Base-by-base conservation (phyloP, 2,888 invertebrate species). In the Lasioglossum zephyrum region DNA sequence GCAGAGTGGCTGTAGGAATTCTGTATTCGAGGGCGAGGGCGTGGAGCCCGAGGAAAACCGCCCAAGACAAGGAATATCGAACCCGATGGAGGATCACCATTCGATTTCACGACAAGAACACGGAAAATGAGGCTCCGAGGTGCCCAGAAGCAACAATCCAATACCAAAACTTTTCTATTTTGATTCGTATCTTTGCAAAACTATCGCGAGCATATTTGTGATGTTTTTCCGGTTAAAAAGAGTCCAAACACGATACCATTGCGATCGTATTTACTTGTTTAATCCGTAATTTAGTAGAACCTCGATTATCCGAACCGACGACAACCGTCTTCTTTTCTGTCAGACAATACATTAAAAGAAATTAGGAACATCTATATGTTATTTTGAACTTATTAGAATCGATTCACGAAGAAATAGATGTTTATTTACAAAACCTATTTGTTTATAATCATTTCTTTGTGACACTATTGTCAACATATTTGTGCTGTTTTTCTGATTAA, bases 1-100 rank as follows among this genome's bases (percentile, higher is more conserved):
- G 69, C 69, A 39, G 69, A 36, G 36, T 11, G 39, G 39, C 69
- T 69, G 36, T 41, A 11, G 69, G 69, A 69, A 69, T 69, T 69
- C 69, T 69, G 39, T 69, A 69, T 69, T 69, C 36, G 69, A 69
- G 36, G 69, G 39, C 39, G 39, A 69, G 69, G 69, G 69, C 69
- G 69, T 39, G 39, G 69, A 69, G 39, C 69, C 36, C 11, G 69
- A 39, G 69, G 39, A 69, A 41, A 69, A 69, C 39, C 69, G 39
- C 39, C 39, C 69, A 39, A 69, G 39, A 69, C 69, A 69, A 69
- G 22, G 39, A 39, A 39, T 63, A 63, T 69, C 69, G 39, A 69
- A 69, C 36, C 9, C 39, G 39, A 22, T 36, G 4, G 39, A 41
- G 69, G 69, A 69, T 69, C 36, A 39, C 69, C 69, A 69, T 69